These are phyloP conservation scores for Amphiprion clarkii DNA, from an alignment of 2,797 vertebrate species.

Conservation along the genomic window DNA sequence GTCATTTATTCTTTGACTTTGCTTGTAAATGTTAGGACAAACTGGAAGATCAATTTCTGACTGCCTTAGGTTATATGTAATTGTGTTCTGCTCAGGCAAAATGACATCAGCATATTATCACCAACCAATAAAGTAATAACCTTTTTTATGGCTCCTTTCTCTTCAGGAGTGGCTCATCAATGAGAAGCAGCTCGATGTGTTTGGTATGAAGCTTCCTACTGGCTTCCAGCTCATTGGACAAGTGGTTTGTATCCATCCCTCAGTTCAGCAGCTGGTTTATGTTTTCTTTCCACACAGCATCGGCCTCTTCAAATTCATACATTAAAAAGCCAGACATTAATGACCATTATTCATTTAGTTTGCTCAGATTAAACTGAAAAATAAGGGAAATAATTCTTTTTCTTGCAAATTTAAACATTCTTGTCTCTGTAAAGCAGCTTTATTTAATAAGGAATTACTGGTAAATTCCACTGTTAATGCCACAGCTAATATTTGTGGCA, in stretches of 20 bases:
- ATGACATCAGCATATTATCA: neutral
- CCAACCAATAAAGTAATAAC: neutral
- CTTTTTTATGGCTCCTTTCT: neutral
- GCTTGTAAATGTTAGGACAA: neutral
- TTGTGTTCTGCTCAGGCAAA: neutral
- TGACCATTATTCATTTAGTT: too few species aligned
- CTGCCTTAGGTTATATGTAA: neutral
- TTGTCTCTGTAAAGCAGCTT: too few species aligned
- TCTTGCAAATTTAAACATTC: too few species aligned
- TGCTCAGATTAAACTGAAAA: too few species aligned
- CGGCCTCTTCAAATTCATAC: too few species aligned
- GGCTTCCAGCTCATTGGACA: constrained; percentile 91
- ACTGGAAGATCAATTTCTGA: too few species aligned
- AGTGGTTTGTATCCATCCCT: constrained; percentile 82
- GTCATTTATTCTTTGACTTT: neutral
- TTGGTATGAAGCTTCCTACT: constrained; percentile 90
- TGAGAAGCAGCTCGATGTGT: constrained; percentile 81
- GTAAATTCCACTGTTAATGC: neutral
- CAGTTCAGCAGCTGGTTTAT: neutral
- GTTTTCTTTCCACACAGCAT: neutral
- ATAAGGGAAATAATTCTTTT: too few species aligned
- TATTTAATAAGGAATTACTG: too few species aligned
- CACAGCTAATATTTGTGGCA: neutral
- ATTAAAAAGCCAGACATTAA: too few species aligned
- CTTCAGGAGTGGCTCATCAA: constrained; percentile 88